Conservation (phyloP, 2,797 vertebrate species). For the Ptychobarbus kaznakovi region DNA sequence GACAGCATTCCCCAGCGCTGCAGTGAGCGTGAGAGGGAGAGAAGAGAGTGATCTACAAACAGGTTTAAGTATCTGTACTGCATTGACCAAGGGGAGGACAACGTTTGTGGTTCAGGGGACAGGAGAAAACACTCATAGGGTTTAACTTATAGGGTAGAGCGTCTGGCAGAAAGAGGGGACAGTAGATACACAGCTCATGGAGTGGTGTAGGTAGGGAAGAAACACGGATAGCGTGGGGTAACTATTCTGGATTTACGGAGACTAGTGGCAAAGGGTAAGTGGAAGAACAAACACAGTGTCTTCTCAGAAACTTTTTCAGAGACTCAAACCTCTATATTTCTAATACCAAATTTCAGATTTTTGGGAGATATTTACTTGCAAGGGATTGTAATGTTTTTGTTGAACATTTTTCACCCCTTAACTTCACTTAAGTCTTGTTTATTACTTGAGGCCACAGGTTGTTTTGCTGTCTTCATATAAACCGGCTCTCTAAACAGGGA, state of each 20-base stretch:
- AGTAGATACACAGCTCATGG: slow-evolving; percentile 33
- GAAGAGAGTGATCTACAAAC: slow-evolving; percentile 71
- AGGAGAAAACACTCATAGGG: slow-evolving; percentile 24
- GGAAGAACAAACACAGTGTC: neutral
- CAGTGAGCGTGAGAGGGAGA: slow-evolving; percentile 59
- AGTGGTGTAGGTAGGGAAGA: slow-evolving; percentile 40
- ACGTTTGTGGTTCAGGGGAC: slow-evolving; percentile 15
- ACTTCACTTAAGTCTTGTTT: neutral
- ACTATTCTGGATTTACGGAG: slow-evolving; percentile 18
- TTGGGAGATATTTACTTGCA: neutral
- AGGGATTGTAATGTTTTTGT: neutral
- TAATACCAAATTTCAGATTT: neutral
- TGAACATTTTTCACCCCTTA: neutral
- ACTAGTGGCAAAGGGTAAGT: slow-evolving; percentile 35
- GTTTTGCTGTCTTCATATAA: neutral
- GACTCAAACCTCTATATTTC: neutral
- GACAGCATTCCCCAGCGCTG: slow-evolving; percentile 74
- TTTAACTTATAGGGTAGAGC: neutral
- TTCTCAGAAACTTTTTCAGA: neutral
- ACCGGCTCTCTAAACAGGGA: neutral
- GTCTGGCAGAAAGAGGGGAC: slow-evolving; percentile 29
- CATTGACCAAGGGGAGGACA: neutral
- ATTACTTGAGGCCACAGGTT: neutral
- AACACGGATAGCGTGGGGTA: slow-evolving; percentile 17
- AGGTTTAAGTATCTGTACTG: slow-evolving; percentile 63